Evolutionary conservation across 1,140 invertebrate species (phyloP), one percentile per base, ranked within the genome.

Genomic region (Atta texana): DNA sequence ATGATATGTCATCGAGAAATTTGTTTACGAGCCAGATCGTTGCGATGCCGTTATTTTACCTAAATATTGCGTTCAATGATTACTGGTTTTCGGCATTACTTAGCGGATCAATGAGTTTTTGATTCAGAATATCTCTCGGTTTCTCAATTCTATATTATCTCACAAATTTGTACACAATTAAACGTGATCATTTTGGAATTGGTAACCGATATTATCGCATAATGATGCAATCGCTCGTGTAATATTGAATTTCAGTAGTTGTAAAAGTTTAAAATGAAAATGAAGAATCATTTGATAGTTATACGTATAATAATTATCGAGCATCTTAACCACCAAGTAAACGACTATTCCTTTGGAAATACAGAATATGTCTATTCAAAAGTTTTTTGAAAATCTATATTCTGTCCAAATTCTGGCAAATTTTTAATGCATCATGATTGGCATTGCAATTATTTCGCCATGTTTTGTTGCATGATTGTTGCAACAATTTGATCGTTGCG

Each of bases 31-130:
- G 51, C 44, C n/a, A 10, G 74, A 66, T 78, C 57, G 28, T 72
- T 18, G 51, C 24, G 28, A 44, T 86, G 49, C 77, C 85, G 87
- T 88, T 88, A 88, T 87, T 88, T 87, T 87, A 87, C 71, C 77
- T 88, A 82, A 82, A 88, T 87, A 87, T 87, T 61, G 7, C 14
- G 64, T 80, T 61, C 39, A 61, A 72, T 44, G 18, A 31, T 49
- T 28, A 28, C 3, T 39, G n/a, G 18, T 63, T 74, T 61, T 84
- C 16, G 55, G 10, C 6, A 8, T 39, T 69, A 14, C 55, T 51
- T 61, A 21, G 12, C 34, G 14, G 21, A 39, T n/a, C 44, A 18
- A 4, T 71, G 61, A 61, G 44, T 2, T 74, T 44, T 21, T 10
- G 2, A 71, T 28, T 71, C 18, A n/a, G 24, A 14, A 82, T 59